Evolutionary conservation across 2,113 vertebrate species (phyloP).

Genomic region (Protomyctophum bolini): DNA sequence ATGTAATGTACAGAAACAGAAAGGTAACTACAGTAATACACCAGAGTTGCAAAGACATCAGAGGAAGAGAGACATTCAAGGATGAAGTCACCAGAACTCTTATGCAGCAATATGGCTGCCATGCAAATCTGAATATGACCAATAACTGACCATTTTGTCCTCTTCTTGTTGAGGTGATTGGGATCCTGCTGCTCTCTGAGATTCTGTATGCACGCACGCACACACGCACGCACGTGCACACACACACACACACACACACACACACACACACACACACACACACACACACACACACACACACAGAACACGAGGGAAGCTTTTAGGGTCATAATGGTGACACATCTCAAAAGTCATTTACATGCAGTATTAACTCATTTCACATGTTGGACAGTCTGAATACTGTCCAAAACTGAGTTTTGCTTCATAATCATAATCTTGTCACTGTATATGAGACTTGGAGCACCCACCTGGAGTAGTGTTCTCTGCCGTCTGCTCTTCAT

Average conservation of each 20-base stretch:
- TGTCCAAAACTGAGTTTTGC: too few species aligned
- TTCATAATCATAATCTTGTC: neutral
- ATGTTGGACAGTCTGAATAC: neutral
- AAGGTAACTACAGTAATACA: too few species aligned
- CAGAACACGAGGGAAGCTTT: too few species aligned
- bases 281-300: slow-evolving; percentile 1
- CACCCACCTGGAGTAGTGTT: slow-evolving; percentile 48
- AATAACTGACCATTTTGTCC: slow-evolving; percentile 73
- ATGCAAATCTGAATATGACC: too few species aligned
- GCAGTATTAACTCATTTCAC: neutral
- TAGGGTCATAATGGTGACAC: too few species aligned
- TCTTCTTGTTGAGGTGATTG: slow-evolving; percentile 48
- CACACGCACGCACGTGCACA: neutral
- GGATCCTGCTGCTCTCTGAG: slow-evolving; percentile 27
- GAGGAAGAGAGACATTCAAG: too few species aligned
- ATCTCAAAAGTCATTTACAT: too few species aligned
- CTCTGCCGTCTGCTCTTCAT: slow-evolving; percentile 48
- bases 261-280: slow-evolving; percentile 8
- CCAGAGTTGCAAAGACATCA: too few species aligned
- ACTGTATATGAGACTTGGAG: neutral
- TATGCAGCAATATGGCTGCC: too few species aligned
- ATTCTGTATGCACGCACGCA: slow-evolving; percentile 29
- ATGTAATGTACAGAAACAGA: too few species aligned
- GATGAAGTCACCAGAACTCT: too few species aligned
- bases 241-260: slow-evolving; percentile 6